phyloP scores from a whole-genome alignment of 2,797 vertebrate genomes.

The Pseudocheirus occidentalis region DNA sequence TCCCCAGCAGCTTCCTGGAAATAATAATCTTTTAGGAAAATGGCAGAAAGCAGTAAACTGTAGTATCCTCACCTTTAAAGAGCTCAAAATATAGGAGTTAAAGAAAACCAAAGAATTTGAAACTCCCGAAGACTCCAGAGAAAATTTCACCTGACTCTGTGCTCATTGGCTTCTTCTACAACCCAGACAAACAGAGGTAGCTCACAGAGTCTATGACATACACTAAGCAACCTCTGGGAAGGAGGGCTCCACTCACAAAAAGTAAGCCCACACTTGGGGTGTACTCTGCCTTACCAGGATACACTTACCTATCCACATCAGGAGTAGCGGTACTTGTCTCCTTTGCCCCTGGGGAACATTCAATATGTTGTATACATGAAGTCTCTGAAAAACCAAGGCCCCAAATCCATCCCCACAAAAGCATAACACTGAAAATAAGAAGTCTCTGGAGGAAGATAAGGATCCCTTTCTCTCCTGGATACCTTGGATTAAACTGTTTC shows the following conservation, averaged over 20 bases:
- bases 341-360: constrained; percentile 48
- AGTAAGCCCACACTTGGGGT: constrained; percentile 34
- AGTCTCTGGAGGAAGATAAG: constrained; percentile 50
- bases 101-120: constrained; percentile 9
- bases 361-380: constrained; percentile 46
- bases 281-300: not conserved
- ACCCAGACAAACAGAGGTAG: constrained; percentile 46
- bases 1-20: constrained; percentile 65
- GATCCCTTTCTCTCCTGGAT: constrained; percentile 39
- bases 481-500: constrained; percentile 39
- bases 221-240: constrained; percentile 40
- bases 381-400: constrained; percentile 71
- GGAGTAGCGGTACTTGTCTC: constrained; percentile 49
- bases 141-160: constrained; percentile 49
- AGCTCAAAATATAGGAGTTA: constrained; percentile 24
- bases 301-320: constrained; percentile 70
- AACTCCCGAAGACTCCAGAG: not conserved
- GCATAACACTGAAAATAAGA: constrained; percentile 59
- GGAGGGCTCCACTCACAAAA: constrained; percentile 19
- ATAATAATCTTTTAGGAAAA: constrained; percentile 52
- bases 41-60: constrained; percentile 19
- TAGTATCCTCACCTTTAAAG: not conserved
- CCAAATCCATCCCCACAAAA: constrained; percentile 63
- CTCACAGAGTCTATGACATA: not conserved
- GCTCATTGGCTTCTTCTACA: not conserved